phyloP scores from a whole-genome alignment of 1,140 invertebrate genomes.

The Metopolophium dirhodum region DNA sequence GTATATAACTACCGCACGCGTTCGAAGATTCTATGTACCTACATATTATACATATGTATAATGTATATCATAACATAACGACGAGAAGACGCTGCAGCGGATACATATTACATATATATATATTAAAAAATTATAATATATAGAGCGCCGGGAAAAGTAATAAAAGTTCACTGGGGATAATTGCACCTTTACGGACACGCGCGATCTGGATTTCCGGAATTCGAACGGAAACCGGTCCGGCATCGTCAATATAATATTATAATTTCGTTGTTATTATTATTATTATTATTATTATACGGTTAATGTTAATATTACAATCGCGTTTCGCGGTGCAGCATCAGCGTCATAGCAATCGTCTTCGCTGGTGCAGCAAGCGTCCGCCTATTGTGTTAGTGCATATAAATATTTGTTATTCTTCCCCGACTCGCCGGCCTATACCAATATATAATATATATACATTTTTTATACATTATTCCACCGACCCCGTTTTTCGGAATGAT shows the following conservation, averaged over 20 bases:
- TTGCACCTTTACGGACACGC: background rate
- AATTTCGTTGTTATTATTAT: background rate
- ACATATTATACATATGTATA: background rate
- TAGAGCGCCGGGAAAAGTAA: background rate
- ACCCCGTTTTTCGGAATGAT: background rate
- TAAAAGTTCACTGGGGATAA: constrained; percentile 4
- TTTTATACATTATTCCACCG: background rate
- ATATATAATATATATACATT: background rate
- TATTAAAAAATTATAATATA: constrained; percentile 7
- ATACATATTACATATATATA: background rate
- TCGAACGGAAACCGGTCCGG: constrained; percentile 30
- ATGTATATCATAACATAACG: background rate
- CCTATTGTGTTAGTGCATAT: background rate
- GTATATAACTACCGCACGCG: background rate
- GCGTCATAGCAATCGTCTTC: background rate
- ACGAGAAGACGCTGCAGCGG: background rate
- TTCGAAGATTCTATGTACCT: background rate
- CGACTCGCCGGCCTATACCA: too few relatives aligned
- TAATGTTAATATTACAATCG: background rate
- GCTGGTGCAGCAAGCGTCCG: background rate
- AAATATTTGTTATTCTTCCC: background rate
- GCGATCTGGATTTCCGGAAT: constrained; percentile 25
- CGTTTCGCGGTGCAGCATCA: background rate
- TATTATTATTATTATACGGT: background rate
- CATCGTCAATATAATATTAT: constrained; percentile 7